Evolutionary conservation across 2,888 invertebrate genomes (phyloP).

Genomic region (Ormyrus nitidulus): DNA sequence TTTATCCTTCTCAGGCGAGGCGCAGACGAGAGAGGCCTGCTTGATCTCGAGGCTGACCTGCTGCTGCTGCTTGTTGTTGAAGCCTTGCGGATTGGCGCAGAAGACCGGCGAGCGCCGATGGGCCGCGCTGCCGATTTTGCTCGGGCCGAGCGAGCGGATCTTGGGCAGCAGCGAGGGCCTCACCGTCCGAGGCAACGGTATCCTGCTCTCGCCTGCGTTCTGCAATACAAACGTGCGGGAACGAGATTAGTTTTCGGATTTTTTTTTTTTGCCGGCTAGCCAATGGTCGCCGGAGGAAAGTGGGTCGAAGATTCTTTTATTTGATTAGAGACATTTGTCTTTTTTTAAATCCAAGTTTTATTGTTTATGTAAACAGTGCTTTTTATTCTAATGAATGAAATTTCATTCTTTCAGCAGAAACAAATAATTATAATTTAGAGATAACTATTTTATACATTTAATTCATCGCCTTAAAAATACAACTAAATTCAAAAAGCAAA

Average conservation of each 20-base stretch:
- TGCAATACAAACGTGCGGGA: slow-evolving; percentile 57
- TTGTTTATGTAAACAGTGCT: no score
- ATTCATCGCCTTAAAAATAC: no score
- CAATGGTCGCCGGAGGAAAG: no score
- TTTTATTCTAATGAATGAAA: no score
- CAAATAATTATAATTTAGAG: no score
- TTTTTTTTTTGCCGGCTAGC: no score
- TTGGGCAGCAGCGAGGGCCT: slow-evolving; percentile 70
- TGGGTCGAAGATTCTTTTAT: no score
- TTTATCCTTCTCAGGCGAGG: slow-evolving; percentile 20
- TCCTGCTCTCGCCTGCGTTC: slow-evolving; percentile 71
- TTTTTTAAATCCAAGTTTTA: no score
- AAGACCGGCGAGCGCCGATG: slow-evolving; percentile 32
- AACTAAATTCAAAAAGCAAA: no score
- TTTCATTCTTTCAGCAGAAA: no score
- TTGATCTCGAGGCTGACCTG: neutral
- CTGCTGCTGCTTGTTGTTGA: slow-evolving; percentile 9
- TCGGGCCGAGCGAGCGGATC: slow-evolving; percentile 42
- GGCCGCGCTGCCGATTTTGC: slow-evolving; percentile 9
- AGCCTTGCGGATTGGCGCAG: neutral
- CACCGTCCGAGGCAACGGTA: slow-evolving; percentile 68
- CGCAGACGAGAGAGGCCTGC: neutral
- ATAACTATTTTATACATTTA: no score
- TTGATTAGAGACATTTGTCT: no score
- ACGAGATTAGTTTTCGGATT: neutral